phyloP scores from a whole-genome alignment of 2,797 vertebrate genomes.

The Astyanax mexicanus region DNA sequence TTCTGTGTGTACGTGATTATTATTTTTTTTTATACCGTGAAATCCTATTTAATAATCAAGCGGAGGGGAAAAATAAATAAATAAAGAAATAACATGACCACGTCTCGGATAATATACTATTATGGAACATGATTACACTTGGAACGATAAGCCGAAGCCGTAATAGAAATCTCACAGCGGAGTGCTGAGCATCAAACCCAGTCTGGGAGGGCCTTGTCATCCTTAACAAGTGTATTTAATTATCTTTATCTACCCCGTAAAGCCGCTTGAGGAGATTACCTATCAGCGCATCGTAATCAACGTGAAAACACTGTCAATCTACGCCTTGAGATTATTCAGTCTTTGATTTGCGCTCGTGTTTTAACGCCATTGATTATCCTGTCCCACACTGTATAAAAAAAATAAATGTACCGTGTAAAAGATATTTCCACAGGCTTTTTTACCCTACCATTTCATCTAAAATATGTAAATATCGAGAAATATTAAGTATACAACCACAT shows the following conservation, averaged over 20 bases:
- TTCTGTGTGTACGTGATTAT: too few relatives aligned
- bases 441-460: too few relatives aligned
- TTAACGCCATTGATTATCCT: conserved; percentile 7
- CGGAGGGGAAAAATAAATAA: neutral
- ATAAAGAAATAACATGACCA: conserved; percentile 36
- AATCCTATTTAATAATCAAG: conserved; percentile 76
- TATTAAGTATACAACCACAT: too few relatives aligned
- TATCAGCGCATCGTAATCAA: conserved; percentile 15
- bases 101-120: conserved; percentile 70
- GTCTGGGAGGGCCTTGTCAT: conserved; percentile 37
- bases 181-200: conserved; percentile 49
- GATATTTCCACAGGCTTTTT: too few relatives aligned
- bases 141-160: conserved; percentile 67
- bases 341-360: conserved; percentile 14
- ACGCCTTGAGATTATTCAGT: conserved; percentile 13
- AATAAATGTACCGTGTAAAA: too few relatives aligned
- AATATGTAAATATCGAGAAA: too few relatives aligned
- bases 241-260: conserved; percentile 27
- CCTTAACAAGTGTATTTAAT: conserved; percentile 51
- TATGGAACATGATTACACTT: conserved; percentile 68
- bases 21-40: conserved; percentile 59
- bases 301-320: neutral
- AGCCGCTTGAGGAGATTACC: conserved; percentile 22
- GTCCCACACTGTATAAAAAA: too few relatives aligned
- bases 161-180: conserved; percentile 75